Percentiles rank a stretch among this genome's conserved stretches.
Evolutionary conservation across 2,113 vertebrate genomes (phyloP).

Genomic region (Chrysochloris asiatica): DNA sequence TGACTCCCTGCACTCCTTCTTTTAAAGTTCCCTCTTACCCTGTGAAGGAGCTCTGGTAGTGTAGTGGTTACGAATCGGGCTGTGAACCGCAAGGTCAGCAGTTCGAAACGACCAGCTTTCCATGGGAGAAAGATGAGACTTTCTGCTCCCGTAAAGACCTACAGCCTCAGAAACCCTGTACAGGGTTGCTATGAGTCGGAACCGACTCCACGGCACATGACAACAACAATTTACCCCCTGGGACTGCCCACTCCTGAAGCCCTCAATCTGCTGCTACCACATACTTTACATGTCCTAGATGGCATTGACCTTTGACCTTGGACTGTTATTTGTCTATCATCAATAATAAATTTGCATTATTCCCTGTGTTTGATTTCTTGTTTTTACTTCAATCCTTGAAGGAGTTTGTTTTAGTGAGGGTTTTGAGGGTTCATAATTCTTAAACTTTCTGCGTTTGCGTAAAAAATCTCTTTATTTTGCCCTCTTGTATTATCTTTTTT

Average conservation of each 20-base stretch:
- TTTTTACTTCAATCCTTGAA: neutral
- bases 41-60: no score
- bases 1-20: neutral
- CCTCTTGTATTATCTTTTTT: no score
- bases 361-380: neutral
- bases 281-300: neutral
- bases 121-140: no score
- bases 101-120: no score
- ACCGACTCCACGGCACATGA: no score
- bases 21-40: neutral
- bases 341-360: neutral
- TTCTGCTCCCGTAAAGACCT: no score
- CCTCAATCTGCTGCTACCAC: neutral
- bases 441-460: neutral
- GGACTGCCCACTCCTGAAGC: neutral
- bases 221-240: no score
- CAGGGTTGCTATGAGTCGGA: no score
- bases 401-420: neutral
- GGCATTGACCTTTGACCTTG: neutral
- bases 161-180: no score
- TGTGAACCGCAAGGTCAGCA: no score
- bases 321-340: neutral
- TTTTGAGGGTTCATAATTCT: neutral
- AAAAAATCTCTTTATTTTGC: neutral
- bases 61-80: no score